A percentile compares a stretch with the other conserved stretches of the same genome.
These are phyloP conservation scores for Ceyx melanurus DNA, from an alignment of 2,113 vertebrate genomes.

Conservation along the genomic window DNA sequence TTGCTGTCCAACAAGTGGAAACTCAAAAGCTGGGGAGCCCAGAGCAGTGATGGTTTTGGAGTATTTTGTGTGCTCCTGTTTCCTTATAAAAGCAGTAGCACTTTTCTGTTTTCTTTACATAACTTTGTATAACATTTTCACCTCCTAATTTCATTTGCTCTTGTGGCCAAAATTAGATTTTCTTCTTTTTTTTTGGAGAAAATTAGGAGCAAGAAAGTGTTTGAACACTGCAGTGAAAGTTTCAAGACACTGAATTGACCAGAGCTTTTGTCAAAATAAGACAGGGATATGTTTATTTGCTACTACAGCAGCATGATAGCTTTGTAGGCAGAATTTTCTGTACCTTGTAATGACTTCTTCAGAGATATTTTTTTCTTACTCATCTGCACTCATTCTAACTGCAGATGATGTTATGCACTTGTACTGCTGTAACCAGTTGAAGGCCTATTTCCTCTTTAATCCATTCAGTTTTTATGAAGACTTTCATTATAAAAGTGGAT, in stretches of 20 bases:
- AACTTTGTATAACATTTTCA: neutral
- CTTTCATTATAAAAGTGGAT: neutral
- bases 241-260: neutral
- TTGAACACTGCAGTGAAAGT: neutral
- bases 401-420: neutral
- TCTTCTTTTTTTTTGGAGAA: neutral
- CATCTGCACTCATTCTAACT: neutral
- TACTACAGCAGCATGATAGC: neutral
- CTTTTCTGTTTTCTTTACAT: neutral
- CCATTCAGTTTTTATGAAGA: neutral
- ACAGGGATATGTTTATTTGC: fast-evolving
- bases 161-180: neutral
- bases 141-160: neutral
- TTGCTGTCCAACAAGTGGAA: neutral
- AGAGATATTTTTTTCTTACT: neutral
- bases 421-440: neutral
- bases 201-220: neutral
- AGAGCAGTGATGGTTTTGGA: neutral
- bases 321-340: neutral
- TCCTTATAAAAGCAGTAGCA: neutral
- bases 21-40: neutral
- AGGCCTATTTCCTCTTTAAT: neutral
- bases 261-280: neutral
- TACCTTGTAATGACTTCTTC: neutral
- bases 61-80: neutral